Evolutionary conservation across 37 sponge, comb jelly and placozoan species (phyloP).

Genomic region (Hexactinellida sp.): DNA sequence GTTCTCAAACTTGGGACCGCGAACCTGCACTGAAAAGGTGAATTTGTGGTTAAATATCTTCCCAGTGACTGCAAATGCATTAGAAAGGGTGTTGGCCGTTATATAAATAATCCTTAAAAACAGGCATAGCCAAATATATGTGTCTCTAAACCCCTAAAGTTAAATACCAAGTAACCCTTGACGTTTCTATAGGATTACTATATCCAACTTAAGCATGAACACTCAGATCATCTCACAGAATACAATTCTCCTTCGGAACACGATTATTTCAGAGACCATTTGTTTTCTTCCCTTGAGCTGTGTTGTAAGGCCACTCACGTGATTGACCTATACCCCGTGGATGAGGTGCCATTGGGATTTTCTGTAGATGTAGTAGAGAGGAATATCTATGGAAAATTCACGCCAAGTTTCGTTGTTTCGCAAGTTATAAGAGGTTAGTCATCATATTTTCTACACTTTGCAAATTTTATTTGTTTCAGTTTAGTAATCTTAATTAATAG

Average conservation of each 20-base stretch:
- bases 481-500: too few relatives aligned
- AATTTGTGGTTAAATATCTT: too few relatives aligned
- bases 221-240: not conserved
- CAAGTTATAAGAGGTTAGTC: not conserved
- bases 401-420: not conserved
- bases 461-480: not conserved
- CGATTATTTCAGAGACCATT: not conserved
- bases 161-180: too few relatives aligned
- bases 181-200: slow-evolving; percentile 3
- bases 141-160: too few relatives aligned
- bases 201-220: not conserved
- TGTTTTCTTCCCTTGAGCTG: not conserved
- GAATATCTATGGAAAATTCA: slow-evolving; percentile 6
- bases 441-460: not conserved
- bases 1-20: too few relatives aligned
- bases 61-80: too few relatives aligned
- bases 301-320: not conserved
- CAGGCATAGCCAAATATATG: too few relatives aligned
- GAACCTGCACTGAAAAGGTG: too few relatives aligned
- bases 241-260: not conserved
- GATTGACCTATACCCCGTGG: not conserved
- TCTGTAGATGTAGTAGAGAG: not conserved
- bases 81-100: too few relatives aligned
- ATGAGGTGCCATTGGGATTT: not conserved
- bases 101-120: too few relatives aligned